Conservation (phyloP, 2,797 vertebrate species). For the Gambusia yucatana region DNA sequence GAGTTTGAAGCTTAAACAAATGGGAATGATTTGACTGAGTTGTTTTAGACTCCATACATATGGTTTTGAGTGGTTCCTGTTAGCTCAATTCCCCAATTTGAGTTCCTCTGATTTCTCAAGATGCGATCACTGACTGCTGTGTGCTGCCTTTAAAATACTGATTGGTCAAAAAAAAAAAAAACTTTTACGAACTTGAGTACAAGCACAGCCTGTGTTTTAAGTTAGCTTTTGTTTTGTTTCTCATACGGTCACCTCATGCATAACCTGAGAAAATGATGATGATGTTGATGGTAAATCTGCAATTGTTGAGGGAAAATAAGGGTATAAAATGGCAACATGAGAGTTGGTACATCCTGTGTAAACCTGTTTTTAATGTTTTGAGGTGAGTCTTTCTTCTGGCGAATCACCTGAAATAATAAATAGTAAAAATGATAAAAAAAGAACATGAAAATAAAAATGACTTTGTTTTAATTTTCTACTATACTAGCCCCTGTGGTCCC, state of each 20-base stretch:
- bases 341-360: conserved; percentile 23
- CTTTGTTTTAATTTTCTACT: conserved; percentile 55
- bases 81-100: not conserved
- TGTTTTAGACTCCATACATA: not conserved
- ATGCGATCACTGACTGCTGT: not conserved
- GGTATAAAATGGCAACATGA: conserved; percentile 28
- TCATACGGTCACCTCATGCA: conserved; percentile 39
- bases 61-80: not conserved
- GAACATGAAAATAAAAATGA: conserved; percentile 75
- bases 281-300: not conserved
- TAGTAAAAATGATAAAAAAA: conserved; percentile 79
- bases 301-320: conserved; percentile 1
- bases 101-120: not conserved
- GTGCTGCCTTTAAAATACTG: not conserved
- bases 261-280: conserved; percentile 57
- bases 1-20: not conserved
- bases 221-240: conserved; percentile 36
- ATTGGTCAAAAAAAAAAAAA: not conserved
- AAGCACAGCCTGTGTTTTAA: not conserved
- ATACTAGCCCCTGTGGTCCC: conserved; percentile 53
- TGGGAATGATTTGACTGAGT: not conserved
- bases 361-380: conserved; percentile 22
- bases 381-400: conserved; percentile 50
- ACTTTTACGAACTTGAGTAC: not conserved
- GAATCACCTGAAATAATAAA: conserved; percentile 75